These are phyloP conservation scores for Myotis planiceps DNA, from an alignment of 2,797 vertebrate species.

Conservation along the genomic window DNA sequence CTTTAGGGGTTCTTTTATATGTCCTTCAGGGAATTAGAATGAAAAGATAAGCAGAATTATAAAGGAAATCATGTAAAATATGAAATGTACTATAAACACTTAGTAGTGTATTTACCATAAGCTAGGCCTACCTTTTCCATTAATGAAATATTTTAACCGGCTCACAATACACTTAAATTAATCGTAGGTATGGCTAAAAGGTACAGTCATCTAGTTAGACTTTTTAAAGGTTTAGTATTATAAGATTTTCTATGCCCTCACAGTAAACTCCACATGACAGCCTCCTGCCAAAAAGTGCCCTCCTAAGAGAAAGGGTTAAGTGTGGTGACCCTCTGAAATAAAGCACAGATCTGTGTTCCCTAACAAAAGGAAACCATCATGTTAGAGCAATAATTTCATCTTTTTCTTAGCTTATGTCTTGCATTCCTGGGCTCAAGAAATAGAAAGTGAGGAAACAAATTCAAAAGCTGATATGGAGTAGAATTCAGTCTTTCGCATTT, in stretches of 20 bases:
- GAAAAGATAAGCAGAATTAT: slow-evolving; percentile 99
- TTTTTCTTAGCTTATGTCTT: not conserved
- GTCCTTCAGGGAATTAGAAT: slow-evolving; percentile 92
- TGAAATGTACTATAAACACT: slow-evolving; percentile 91
- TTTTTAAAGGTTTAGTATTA: slow-evolving; percentile 43
- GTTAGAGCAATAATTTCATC: not conserved
- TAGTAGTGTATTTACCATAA: slow-evolving; percentile 92
- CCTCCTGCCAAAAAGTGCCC: not conserved
- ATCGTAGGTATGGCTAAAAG: slow-evolving; percentile 74
- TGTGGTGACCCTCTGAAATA: not conserved
- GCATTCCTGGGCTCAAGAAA: not conserved
- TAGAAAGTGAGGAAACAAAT: not conserved
- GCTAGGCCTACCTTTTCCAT: slow-evolving; percentile 86
- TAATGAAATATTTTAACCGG: slow-evolving; percentile 88
- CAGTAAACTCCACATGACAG: not conserved
- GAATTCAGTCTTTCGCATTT: not conserved
- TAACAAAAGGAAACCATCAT: not conserved
- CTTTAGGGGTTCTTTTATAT: slow-evolving; percentile 96
- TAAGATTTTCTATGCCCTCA: not conserved
- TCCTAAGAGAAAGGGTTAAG: not conserved
- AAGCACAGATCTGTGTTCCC: not conserved
- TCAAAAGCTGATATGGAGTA: not conserved
- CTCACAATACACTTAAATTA: slow-evolving; percentile 85
- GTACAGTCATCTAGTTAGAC: slow-evolving; percentile 73
- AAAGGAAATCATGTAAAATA: slow-evolving; percentile 97